These are phyloP conservation scores for Chelon labrosus DNA, from an alignment of 2,797 vertebrate genomes.

Conservation along the genomic window DNA sequence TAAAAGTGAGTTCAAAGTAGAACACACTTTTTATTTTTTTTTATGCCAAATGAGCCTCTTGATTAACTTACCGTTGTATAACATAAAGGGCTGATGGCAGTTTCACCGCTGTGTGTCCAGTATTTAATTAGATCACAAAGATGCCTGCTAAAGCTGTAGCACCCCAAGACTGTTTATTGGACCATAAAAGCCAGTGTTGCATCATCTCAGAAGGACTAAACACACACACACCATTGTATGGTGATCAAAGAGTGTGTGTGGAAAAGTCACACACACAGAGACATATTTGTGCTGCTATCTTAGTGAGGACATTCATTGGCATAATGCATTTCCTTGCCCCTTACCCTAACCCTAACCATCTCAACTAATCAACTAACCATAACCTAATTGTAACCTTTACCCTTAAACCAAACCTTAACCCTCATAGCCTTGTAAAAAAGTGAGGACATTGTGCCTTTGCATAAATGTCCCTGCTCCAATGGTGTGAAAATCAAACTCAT, in stretches of 20 bases:
- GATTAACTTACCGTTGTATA: slow-evolving; percentile 72
- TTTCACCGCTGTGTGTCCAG: slow-evolving; percentile 65
- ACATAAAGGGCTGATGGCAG: slow-evolving; percentile 69
- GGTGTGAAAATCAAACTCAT: no score
- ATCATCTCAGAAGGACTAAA: slow-evolving; percentile 60
- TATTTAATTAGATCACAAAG: slow-evolving; percentile 78
- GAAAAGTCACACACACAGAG: slow-evolving; percentile 35
- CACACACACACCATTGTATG: slow-evolving; percentile 28
- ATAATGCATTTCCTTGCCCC: no score
- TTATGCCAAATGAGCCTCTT: slow-evolving; percentile 61
- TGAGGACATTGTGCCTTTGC: no score
- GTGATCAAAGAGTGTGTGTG: slow-evolving; percentile 50
- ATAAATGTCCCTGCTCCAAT: no score
- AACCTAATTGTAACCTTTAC: no score
- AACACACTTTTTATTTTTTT: slow-evolving; percentile 43
- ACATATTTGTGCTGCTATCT: background rate
- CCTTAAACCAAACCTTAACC: no score
- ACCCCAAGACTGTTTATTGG: slow-evolving; percentile 66
- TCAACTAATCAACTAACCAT: no score
- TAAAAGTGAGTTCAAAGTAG: slow-evolving; percentile 48
- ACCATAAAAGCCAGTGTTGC: slow-evolving; percentile 72
- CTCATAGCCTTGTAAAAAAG: no score
- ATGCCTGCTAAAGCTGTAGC: slow-evolving; percentile 63
- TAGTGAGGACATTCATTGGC: no score
- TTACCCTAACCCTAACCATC: no score